Conservation (phyloP, 92 coral and sea anemone genomes). For the Parazoanthus swiftii region DNA sequence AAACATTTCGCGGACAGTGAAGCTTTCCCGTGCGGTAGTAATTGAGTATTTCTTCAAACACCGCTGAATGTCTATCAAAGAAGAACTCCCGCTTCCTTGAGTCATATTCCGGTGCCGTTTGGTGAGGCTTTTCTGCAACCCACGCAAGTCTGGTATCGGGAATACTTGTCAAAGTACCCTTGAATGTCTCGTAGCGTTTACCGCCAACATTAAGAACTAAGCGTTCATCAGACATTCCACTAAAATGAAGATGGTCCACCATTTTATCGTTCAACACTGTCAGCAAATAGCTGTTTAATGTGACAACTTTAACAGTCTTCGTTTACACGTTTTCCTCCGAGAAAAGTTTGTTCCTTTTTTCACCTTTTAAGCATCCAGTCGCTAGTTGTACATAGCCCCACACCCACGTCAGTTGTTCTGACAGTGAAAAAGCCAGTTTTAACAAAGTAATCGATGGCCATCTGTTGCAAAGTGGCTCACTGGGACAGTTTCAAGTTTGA, state of each 20-base stretch:
- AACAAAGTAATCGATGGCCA: neutral
- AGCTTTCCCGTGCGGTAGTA: slow-evolving; percentile 82
- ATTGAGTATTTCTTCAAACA: slow-evolving; percentile 76
- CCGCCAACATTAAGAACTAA: slow-evolving; percentile 80
- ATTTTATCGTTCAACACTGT: neutral
- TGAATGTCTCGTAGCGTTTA: slow-evolving; percentile 69
- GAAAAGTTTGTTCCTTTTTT: neutral
- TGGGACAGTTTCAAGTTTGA: neutral
- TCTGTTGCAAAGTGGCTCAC: slow-evolving; percentile 22
- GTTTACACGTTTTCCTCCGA: neutral
- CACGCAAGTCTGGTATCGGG: slow-evolving; percentile 82
- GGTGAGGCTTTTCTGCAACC: slow-evolving; percentile 65
- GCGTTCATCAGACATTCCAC: slow-evolving; percentile 39
- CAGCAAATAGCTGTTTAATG: neutral
- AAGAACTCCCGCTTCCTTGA: slow-evolving; percentile 68
- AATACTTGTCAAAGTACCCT: slow-evolving; percentile 69
- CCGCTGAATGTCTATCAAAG: slow-evolving; percentile 76
- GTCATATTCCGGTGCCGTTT: slow-evolving; percentile 61
- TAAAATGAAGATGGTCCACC: neutral
- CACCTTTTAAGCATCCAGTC: neutral
- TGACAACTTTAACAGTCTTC: neutral
- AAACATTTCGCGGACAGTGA: slow-evolving; percentile 79
- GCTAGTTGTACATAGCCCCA: neutral
- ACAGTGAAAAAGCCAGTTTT: neutral
- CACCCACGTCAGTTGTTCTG: neutral